These are phyloP conservation scores for Trochalopteron elliotii DNA, from an alignment of 2,113 vertebrate species.

Conservation along the genomic window DNA sequence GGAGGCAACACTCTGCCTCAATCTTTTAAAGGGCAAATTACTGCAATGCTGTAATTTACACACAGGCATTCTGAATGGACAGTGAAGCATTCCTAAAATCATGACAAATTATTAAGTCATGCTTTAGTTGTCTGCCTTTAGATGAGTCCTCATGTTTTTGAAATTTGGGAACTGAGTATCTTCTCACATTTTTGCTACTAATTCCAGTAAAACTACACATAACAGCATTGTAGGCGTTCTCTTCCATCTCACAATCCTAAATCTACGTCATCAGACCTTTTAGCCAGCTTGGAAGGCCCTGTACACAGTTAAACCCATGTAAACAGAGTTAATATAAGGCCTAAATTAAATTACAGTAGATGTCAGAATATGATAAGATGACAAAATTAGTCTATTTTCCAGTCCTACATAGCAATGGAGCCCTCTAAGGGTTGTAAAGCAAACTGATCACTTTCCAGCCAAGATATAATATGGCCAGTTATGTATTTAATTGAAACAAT, in stretches of 20 bases:
- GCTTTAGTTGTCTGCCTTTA: neutral
- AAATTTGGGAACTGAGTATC: neutral
- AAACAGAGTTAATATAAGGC: slow-evolving; percentile 3
- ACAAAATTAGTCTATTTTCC: neutral
- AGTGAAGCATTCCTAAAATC: neutral
- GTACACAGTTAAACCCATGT: neutral
- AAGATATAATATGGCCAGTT: neutral
- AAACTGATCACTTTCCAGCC: neutral
- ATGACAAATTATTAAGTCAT: neutral
- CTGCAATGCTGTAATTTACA: neutral
- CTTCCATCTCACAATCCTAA: neutral
- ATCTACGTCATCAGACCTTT: neutral
- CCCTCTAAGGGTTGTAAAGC: slow-evolving; percentile 44
- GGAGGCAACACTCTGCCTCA: neutral
- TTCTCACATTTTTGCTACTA: neutral
- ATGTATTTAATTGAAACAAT: neutral
- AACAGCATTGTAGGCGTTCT: neutral
- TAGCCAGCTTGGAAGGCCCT: neutral
- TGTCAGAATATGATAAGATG: neutral
- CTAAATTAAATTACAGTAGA: slow-evolving; percentile 35
- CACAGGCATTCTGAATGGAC: neutral
- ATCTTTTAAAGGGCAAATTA: neutral
- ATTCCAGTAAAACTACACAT: neutral
- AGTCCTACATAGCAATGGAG: slow-evolving; percentile 17
- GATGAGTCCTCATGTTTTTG: neutral